Conservation (phyloP, 2,797 vertebrate species). For the Takifugu rubripes region DNA sequence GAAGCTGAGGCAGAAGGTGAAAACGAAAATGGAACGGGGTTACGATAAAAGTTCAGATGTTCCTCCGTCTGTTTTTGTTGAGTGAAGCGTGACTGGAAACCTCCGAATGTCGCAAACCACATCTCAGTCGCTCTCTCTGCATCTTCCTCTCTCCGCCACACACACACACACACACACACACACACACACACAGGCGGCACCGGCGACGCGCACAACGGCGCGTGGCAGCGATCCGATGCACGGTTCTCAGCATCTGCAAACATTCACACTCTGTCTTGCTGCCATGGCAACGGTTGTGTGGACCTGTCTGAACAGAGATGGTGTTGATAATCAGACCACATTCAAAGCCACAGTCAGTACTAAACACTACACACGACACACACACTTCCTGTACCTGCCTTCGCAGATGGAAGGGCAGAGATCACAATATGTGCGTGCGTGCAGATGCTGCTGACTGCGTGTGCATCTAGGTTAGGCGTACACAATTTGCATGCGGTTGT, state of each 20-base stretch:
- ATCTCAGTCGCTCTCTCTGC: slow-evolving; percentile 1
- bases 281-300: slow-evolving; percentile 1
- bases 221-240: slow-evolving; percentile 35
- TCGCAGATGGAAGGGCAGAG: slow-evolving; percentile 15
- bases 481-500: slow-evolving; percentile 11
- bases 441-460: not conserved
- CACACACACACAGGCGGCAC: not conserved
- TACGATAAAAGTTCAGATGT: slow-evolving; percentile 48
- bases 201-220: slow-evolving; percentile 4
- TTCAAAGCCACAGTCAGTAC: slow-evolving; percentile 36
- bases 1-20: slow-evolving; percentile 17
- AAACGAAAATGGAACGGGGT: slow-evolving; percentile 32
- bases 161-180: not conserved
- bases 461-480: slow-evolving; percentile 1
- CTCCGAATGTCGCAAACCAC: slow-evolving; percentile 45
- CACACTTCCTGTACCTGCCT: slow-evolving; percentile 27
- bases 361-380: slow-evolving; percentile 25
- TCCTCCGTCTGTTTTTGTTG: slow-evolving; percentile 28
- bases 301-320: slow-evolving; percentile 10
- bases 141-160: no score
- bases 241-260: slow-evolving; percentile 17
- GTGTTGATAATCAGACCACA: slow-evolving; percentile 24
- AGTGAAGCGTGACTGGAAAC: slow-evolving; percentile 58
- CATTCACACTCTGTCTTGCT: not conserved
- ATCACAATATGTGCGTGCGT: not conserved